phyloP scores from a whole-genome alignment of 2,797 vertebrate genomes.

The Coregonus ussuriensis region DNA sequence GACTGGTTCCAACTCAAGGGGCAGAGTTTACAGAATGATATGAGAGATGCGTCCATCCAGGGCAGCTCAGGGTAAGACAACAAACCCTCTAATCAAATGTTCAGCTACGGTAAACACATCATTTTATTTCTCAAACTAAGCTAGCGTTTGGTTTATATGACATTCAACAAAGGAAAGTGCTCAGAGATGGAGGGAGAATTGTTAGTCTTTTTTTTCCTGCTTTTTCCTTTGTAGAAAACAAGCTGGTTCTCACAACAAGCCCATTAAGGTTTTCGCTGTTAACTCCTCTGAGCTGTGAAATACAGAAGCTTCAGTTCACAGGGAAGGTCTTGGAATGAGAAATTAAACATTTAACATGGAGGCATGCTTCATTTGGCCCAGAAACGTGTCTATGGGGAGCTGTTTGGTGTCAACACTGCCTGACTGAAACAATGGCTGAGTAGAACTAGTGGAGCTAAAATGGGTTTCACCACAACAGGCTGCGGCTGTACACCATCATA shows the following conservation, averaged over 20 bases:
- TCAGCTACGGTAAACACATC: slow-evolving; percentile 6
- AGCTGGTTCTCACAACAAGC: slow-evolving; percentile 22
- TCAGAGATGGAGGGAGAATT: background rate
- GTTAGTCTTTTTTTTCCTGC: background rate
- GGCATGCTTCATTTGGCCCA: slow-evolving; percentile 24
- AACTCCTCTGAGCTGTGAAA: slow-evolving; percentile 39
- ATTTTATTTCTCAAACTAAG: slow-evolving; percentile 16
- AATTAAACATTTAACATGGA: slow-evolving; percentile 44
- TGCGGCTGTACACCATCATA: too few relatives aligned
- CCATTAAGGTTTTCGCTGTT: slow-evolving; percentile 31
- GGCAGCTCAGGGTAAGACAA: background rate
- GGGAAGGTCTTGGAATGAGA: slow-evolving; percentile 22
- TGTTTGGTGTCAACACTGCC: background rate
- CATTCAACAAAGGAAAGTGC: background rate
- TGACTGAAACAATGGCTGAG: slow-evolving; percentile 1
- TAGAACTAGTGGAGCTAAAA: slow-evolving; percentile 20
- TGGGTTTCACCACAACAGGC: background rate
- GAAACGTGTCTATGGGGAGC: slow-evolving; percentile 28
- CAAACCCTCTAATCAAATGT: slow-evolving; percentile 11
- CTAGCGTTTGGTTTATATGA: slow-evolving; percentile 5
- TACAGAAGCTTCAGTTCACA: slow-evolving; percentile 44
- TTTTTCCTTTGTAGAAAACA: slow-evolving; percentile 13
- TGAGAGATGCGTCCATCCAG: background rate
- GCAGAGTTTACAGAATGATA: background rate
- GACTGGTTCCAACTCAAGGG: slow-evolving; percentile 3